These are phyloP conservation scores for Nannoperca australis DNA, from an alignment of 2,797 vertebrate genomes.

Conservation along the genomic window DNA sequence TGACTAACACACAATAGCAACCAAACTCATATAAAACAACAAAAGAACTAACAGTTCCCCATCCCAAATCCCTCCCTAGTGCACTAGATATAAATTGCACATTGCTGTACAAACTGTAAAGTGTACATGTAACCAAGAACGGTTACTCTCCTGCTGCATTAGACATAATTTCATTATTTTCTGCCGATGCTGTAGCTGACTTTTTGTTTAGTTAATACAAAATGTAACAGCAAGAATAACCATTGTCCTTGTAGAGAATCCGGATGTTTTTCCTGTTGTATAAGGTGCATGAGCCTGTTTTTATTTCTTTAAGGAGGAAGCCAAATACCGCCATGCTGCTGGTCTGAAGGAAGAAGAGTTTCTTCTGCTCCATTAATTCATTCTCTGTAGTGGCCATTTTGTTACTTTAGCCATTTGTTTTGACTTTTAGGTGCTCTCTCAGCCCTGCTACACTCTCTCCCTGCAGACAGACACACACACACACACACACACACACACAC, in stretches of 20 bases:
- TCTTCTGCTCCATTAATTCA: constrained; percentile 70
- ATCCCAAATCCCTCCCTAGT: not conserved
- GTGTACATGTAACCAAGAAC: constrained; percentile 10
- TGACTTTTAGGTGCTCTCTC: constrained; percentile 68
- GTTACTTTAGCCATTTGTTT: constrained; percentile 70
- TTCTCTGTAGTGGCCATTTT: constrained; percentile 60
- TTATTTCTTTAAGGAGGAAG: constrained; percentile 11
- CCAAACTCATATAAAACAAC: not conserved
- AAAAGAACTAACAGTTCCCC: not conserved
- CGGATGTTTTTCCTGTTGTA: not conserved
- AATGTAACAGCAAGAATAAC: constrained; percentile 5
- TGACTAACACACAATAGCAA: constrained; percentile 2
- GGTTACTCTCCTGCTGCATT: not conserved
- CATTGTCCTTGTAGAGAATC: constrained; percentile 2
- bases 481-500: constrained; percentile 8
- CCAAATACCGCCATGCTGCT: constrained; percentile 20
- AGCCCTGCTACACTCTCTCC: constrained; percentile 32
- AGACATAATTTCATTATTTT: constrained; percentile 13
- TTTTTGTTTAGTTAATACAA: constrained; percentile 5
- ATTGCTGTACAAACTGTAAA: constrained; percentile 15
- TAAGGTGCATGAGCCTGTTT: not conserved
- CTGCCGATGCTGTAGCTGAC: not conserved
- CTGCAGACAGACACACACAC: constrained; percentile 18
- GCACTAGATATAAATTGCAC: constrained; percentile 2
- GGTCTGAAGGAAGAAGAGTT: constrained; percentile 40